Conservation (phyloP, 2,113 vertebrate species). For the Pteruthius melanotis region DNA sequence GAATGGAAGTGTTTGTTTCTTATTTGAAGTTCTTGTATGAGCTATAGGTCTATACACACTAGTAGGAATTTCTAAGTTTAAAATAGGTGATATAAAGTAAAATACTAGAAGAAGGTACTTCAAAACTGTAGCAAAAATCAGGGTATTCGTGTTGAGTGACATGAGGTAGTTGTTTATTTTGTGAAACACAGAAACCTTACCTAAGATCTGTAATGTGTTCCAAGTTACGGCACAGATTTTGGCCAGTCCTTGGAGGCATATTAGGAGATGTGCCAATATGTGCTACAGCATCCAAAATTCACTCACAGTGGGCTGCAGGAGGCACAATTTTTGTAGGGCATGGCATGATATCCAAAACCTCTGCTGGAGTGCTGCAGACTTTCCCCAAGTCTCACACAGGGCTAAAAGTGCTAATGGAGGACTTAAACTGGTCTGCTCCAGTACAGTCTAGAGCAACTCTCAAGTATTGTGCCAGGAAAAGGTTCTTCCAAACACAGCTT, state of each 20-base stretch:
- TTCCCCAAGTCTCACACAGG: background rate
- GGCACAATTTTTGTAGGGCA: fast-evolving
- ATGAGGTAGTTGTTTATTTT: background rate
- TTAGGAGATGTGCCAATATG: too few species aligned
- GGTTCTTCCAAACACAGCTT: background rate
- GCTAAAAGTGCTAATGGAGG: background rate
- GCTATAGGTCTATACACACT: background rate
- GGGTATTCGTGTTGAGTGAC: background rate
- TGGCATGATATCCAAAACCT: fast-evolving
- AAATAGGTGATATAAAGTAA: background rate
- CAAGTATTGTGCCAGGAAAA: background rate
- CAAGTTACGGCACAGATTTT: background rate
- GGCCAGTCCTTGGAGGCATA: fast-evolving
- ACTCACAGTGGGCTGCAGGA: background rate
- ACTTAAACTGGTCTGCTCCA: background rate
- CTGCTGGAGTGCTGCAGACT: background rate
- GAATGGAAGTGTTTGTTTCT: background rate
- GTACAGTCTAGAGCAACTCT: background rate
- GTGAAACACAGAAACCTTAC: background rate
- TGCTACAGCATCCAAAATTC: background rate
- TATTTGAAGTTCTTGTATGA: background rate
- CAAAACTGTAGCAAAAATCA: background rate
- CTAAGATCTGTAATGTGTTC: background rate
- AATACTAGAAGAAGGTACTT: background rate
- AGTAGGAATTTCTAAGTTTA: background rate